Base-by-base conservation (phyloP, 1,140 invertebrate genomes). In the Achatina immaculata region DNA sequence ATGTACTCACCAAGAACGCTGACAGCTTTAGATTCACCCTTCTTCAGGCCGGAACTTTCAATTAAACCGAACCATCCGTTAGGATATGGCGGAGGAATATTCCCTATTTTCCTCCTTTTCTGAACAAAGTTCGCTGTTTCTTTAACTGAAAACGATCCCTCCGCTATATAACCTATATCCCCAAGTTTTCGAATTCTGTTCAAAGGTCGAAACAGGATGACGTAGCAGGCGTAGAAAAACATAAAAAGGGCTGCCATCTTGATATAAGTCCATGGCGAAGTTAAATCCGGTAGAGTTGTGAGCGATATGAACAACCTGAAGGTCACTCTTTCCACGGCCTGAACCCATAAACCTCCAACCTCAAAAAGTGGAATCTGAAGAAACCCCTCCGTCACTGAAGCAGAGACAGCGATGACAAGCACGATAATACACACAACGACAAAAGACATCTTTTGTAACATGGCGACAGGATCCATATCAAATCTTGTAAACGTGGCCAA, bases 1-100 rank as follows among this genome's bases (percentile, higher is more conserved):
- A 9, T 31, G n/a, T 51, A 89, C 89, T 87, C 88, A 94, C 95
- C 95, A 24, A 96, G 90, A 43, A 94, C 94, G 48, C 94, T 92
- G 0, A 96, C 92, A 81, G 94, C 92, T 78, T 93, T 92, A 0
- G 95, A 94, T 82, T 94, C 90, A 45, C 93, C 93, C 1, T 88
- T 88, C 42, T 91, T 92, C 3, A 98, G 82, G 34, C 94, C 91
- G 34, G 90, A 91, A 9, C 94, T 95, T 89, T 97, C 96, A 0
- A 94, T 89, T 0, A 97, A 85, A 0, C 93, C 94, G 88, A 95
- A 97, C 96, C 96, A 98, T 19, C 96, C 96, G 85, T 98, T 97
- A 0, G 96, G 96, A 91, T 94, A 97, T 0, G 96, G 94, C 0
- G 96, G 96, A 9, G 92, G 91, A 19, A 90, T 84, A 66, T 91